These are phyloP conservation scores for Melanerpes formicivorus DNA, from an alignment of 2,113 vertebrate species.

Conservation along the genomic window DNA sequence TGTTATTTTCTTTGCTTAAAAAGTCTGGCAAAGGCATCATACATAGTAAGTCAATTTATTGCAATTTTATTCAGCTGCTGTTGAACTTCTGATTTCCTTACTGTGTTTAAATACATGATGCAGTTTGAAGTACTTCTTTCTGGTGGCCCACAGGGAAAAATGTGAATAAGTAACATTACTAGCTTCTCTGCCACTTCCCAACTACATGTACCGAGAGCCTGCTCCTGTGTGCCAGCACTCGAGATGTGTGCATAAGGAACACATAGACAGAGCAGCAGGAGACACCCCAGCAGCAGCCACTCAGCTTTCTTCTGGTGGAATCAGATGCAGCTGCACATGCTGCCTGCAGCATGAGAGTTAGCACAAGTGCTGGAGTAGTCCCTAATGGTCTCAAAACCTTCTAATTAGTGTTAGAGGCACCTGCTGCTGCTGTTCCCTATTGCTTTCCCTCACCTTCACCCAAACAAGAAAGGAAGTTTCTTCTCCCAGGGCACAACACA, in stretches of 20 bases:
- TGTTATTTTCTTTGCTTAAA: not conserved
- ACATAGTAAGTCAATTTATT: accelerated
- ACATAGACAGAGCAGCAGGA: accelerated
- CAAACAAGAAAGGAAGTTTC: not conserved
- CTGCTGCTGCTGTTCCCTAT: not conserved
- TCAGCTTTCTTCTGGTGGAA: not conserved
- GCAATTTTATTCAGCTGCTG: not conserved
- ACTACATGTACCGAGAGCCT: accelerated
- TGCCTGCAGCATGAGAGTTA: not conserved
- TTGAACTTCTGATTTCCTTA: not conserved
- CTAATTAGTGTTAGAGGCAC: constrained; percentile 7
- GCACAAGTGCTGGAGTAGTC: not conserved
- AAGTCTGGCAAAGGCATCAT: not conserved
- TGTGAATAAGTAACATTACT: accelerated
- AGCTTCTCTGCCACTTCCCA: not conserved
- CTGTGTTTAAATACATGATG: not conserved
- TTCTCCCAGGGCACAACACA: not conserved
- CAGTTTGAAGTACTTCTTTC: not conserved
- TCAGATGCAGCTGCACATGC: not conserved
- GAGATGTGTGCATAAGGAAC: accelerated
- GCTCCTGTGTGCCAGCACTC: not conserved
- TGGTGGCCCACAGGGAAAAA: not conserved
- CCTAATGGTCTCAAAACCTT: not conserved
- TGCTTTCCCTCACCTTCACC: not conserved
- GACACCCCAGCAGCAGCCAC: not conserved